Evolutionary conservation across 2,888 invertebrate genomes (phyloP), one percentile per base, ranked within the genome.

Genomic region (Cryptocephalus primarius): DNA sequence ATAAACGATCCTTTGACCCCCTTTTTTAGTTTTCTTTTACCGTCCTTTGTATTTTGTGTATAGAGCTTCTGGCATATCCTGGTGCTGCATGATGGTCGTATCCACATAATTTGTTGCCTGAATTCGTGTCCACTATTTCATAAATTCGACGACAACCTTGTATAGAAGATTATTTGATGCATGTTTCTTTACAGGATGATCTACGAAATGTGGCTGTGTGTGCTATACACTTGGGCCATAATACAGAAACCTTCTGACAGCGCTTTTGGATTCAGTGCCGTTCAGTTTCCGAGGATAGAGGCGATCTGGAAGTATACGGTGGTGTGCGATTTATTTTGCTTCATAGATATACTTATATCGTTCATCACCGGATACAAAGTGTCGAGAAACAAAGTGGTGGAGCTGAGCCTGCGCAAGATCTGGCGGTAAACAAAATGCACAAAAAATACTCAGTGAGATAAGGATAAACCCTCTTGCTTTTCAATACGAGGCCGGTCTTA

Each of bases 281-380:
- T 11, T 6, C 2, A 22, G 22, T 22, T 22, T 22, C 40, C 40
- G 12, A 10, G 12, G 13, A 12, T 9, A 40, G 8, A 10, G 4
- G 10, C 40, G 3, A 11, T 31, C 10, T n/a, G 22, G 40, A 13
- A 31, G 22, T 11, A 42, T 31, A 34, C 46, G 4, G 10, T 46
- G 11, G 10, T 10, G n/a, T 9, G 47, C 4, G 51, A 51, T 13
- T 9, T 48, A 8, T 11, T 51, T 3, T 39, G 40, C 8, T 42
- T 41, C 43, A 39, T 36, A 1, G 45, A 48, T 39, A 48, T 48
- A 13, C 9, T 32, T 4, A 39, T 41, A 13, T 32, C 12, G 10
- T 51, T 51, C 38, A 31, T 44, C 4, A 45, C 44, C 14, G 51
- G 51, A 8, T 48, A 44, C n/a, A 33, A 32, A 12, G 31, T 41